Evolutionary conservation across 1,140 invertebrate genomes (phyloP).

Genomic region (Sinonovacula constricta): DNA sequence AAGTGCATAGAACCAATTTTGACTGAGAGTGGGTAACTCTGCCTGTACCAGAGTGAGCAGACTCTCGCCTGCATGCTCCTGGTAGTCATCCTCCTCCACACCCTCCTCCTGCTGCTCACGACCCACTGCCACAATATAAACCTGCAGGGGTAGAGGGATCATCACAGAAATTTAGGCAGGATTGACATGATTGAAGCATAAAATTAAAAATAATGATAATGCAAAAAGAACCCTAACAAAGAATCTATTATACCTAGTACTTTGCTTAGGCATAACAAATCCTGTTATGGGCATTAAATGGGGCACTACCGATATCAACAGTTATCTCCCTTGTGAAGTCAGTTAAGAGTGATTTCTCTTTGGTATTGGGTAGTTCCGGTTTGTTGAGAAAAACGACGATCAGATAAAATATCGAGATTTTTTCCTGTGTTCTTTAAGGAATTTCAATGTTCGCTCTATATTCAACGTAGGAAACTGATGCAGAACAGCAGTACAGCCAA

Average conservation of each 20-base stretch:
- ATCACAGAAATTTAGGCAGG: background rate
- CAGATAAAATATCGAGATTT: no score
- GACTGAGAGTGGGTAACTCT: slow-evolving; percentile 92
- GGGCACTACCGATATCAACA: background rate
- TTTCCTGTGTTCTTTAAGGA: no score
- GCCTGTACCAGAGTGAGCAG: slow-evolving; percentile 95
- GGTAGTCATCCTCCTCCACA: slow-evolving; percentile 83
- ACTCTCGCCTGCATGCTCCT: slow-evolving; percentile 82
- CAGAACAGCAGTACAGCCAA: no score
- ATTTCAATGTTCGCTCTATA: no score
- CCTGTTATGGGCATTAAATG: background rate
- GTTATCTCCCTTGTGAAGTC: no score
- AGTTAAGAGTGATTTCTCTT: no score
- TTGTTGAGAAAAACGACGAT: no score
- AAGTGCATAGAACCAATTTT: slow-evolving; percentile 96
- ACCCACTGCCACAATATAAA: slow-evolving; percentile 95
- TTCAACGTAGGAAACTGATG: no score
- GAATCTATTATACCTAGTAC: background rate
- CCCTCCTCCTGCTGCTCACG: slow-evolving; percentile 83
- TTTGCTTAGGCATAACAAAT: background rate
- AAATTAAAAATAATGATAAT: no score
- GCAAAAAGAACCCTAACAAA: background rate
- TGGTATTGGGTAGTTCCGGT: no score
- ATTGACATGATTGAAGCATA: no score
- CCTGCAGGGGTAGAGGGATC: slow-evolving; percentile 79